Base-by-base conservation (phyloP, 2,113 vertebrate species). In the Gnathonemus echidnorhynchus region DNA sequence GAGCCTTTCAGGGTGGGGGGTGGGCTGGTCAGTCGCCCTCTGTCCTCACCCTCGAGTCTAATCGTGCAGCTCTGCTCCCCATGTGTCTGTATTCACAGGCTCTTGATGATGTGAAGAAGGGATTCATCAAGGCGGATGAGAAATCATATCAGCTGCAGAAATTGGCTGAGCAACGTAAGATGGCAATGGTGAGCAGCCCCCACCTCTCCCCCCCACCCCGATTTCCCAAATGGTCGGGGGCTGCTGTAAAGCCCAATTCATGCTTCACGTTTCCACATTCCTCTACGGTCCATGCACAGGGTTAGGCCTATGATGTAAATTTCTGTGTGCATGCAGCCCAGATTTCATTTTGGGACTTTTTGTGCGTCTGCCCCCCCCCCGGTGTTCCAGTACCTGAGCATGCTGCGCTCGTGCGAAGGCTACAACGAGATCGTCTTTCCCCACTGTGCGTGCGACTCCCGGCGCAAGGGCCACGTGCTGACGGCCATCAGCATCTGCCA, bases 61-160 rank as follows among this genome's bases (percentile, higher is more conserved):
- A n/a, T 45, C 45, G 13, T 58, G 52, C 21, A 27, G 6, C 45
- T 48, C n/a, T 31, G 62, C 49, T 8, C 90, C 42, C 89, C 19
- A 88, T 74, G 91, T 91, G 87, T 90, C n/a, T 90, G 53, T 83
- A 31, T 87, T 31, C 45, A 24, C 42, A 99, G 98, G 98, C 98
- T 35, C 94, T 98, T 56, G 98, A 99, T 90, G 98, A 99, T 77
- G 98, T 99, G 93, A 98, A 99, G 96, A 98, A 97, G 95, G 98
- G 98, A 92, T 98, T 98, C 93, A 98, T 99, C 94, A 99, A 98
- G 95, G 97, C 97, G 0, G 98, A 98, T 90, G 98, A 99, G 94
- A 99, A 98, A 93, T 97, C 98, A 91, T 99, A 99, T 94, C 98
- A 99, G 94, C 94, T 99, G 88, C 98, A 99, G 96, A 99, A 98